Base-by-base conservation (phyloP, 2,113 vertebrate genomes). In the Nothobranchius kuhntae region DNA sequence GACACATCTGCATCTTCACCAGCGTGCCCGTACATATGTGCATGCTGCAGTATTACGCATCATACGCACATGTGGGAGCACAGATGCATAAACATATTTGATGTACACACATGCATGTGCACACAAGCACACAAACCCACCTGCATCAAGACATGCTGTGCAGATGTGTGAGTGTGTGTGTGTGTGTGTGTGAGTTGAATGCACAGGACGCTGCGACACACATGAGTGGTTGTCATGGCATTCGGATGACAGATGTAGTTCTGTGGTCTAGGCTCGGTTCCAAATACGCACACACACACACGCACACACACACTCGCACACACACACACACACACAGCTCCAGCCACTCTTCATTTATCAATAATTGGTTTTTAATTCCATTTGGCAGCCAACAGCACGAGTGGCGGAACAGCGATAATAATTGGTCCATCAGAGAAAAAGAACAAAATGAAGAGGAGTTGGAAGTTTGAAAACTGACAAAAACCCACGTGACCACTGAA, bases 321-420 rank as follows among this genome's bases (percentile, higher is more conserved):
- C 30, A 30, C 30, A 30, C 71, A 68, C 75, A 71, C 62, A 68
- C 71, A 72, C 70, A 74, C 66, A 68, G 53, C 73, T 77, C 76
- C 61, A 89, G 82, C 75, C 86, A 86, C 86, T 87, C 81, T 88
- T 90, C 88, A 87, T 87, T 88, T 87, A 86, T 85, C 86, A 90
- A 86, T 88, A 87, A 88, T 90, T 88, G 84, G 36, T 84, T 88
- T 90, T 90, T 88, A 84, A 88, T 88, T 90, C 83, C 77, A 68
- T 84, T 88, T 86, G 86, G 88, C 86, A 90, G 83, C 64, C 65
- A 81, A 76, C 70, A 81, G 78, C 72, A 56, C 48, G 50, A 81
- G 53, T 13, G 69, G 71, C 78, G 81, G 78, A 89, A 86, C 83
- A 84, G 77, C 53, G 52, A 68, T 80, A 82, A 82, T 85, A 86